Base-by-base conservation (phyloP, 2,888 invertebrate species). In the Diogma glabrata region DNA sequence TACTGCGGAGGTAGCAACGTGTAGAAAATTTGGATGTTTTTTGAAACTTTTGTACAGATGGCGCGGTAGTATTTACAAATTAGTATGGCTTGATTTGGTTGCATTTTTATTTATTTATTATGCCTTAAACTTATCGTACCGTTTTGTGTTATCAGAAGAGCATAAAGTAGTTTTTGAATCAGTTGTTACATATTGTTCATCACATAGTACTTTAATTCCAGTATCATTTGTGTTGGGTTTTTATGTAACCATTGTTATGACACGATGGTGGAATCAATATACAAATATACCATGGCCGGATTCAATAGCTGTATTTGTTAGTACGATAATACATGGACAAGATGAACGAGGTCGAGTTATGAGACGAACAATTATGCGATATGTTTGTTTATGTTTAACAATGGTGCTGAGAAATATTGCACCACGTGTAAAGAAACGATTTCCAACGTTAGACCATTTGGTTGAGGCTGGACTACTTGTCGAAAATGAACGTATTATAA, bases 21-120 rank as follows among this genome's bases (percentile, higher is more conserved):
- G 87, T 64, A 77, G 82, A 49, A 87, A 89, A 55, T 83, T 91
- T 66, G 91, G 91, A 53, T 88, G 87, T 62, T 92, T 91, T 74
- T 75, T 89, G 59, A 88, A 87, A 74, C 77, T 92, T 63, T 74
- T 58, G 79, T 79, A 56, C 75, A 92, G 92, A 76, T 94, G 94
- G 94, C 81, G 82, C 58, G 94, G 93, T 40, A 93, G 93, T 66
- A 87, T 94, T 61, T 94, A 94, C 79, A 94, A 94, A 71, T 72
- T 94, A 58, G 85, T 94, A 55, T 94, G 92, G 91, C 75, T 88
- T 58, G 94, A 94, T 67, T 75, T 93, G 50, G 64, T 87, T 23
- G 75, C 87, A 50, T 94, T 90, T 67, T 75, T 90, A 54, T 70
- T 78, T 28, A 66, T 85, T 51, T 94, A 92, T 67, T 89, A 90